Evolutionary conservation across 2,113 vertebrate species (phyloP).

Genomic region (Castor canadensis): DNA sequence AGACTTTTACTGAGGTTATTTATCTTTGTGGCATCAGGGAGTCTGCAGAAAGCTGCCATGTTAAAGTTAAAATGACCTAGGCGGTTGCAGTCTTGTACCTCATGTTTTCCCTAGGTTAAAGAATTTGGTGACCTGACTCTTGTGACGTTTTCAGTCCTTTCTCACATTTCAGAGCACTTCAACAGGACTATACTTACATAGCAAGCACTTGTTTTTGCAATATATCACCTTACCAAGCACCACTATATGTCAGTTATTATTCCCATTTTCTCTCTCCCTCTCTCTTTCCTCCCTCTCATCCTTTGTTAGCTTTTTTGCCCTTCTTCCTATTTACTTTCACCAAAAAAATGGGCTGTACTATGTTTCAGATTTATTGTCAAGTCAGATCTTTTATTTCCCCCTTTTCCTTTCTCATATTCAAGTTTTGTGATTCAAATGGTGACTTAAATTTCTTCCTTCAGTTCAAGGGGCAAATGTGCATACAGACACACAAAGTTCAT

Average conservation of each 20-base stretch:
- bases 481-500: not conserved
- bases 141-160: not conserved
- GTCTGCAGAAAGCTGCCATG: not conserved
- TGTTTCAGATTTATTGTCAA: not conserved
- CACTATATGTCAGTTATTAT: not conserved
- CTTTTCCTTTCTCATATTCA: not conserved
- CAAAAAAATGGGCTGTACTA: not conserved
- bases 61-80: not conserved
- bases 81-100: not conserved
- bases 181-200: not conserved
- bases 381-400: not conserved
- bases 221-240: not conserved
- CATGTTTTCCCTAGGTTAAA: not conserved
- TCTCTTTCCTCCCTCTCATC: not conserved
- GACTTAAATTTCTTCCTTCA: not conserved
- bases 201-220: not conserved
- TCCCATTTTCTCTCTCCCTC: not conserved
- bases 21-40: not conserved
- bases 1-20: not conserved
- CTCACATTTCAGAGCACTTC: not conserved
- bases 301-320: not conserved
- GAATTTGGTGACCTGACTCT: not conserved
- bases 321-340: not conserved
- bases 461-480: not conserved
- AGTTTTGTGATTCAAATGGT: not conserved